phyloP scores from a whole-genome alignment of 2,113 vertebrate species.

The Tympanuchus pallidicinctus region DNA sequence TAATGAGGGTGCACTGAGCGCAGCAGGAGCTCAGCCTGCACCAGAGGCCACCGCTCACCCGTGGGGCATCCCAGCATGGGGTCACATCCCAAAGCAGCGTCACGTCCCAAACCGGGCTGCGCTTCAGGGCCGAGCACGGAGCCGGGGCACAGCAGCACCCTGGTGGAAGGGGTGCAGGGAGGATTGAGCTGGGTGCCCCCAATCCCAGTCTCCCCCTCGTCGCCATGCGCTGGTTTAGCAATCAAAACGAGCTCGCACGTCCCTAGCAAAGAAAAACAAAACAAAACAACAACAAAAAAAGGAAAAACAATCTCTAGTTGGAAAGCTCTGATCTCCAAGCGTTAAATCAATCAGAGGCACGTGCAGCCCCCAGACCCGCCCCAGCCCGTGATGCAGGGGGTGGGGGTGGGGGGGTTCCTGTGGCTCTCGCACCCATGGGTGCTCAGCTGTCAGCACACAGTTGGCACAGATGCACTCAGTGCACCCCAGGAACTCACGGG shows the following conservation, averaged over 20 bases:
- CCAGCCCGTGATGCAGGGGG: neutral
- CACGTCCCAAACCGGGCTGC: rapidly evolving
- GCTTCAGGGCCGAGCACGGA: rapidly evolving
- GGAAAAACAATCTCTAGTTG: neutral
- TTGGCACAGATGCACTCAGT: rapidly evolving
- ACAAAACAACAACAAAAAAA: neutral
- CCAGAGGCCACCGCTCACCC: rapidly evolving
- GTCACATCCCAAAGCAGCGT: neutral
- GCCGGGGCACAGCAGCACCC: neutral
- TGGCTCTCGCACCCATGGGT: neutral
- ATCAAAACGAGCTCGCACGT: neutral
- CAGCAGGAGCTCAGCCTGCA: neutral
- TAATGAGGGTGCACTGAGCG: neutral
- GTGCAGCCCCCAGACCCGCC: neutral
- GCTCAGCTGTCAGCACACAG: neutral
- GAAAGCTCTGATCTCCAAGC: conserved; percentile 25
- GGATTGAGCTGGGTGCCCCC: neutral
- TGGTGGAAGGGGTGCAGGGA: neutral
- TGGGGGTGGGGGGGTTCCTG: rapidly evolving
- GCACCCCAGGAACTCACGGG: neutral
- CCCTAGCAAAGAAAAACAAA: neutral
- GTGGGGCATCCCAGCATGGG: neutral
- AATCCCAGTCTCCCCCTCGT: neutral
- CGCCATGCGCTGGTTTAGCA: neutral
- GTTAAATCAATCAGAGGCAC: conserved; percentile 49